A percentile compares a stretch with the other conserved stretches of the same genome.
phyloP scores from a whole-genome alignment of 2,797 vertebrate genomes.

The Sebastes goodei region DNA sequence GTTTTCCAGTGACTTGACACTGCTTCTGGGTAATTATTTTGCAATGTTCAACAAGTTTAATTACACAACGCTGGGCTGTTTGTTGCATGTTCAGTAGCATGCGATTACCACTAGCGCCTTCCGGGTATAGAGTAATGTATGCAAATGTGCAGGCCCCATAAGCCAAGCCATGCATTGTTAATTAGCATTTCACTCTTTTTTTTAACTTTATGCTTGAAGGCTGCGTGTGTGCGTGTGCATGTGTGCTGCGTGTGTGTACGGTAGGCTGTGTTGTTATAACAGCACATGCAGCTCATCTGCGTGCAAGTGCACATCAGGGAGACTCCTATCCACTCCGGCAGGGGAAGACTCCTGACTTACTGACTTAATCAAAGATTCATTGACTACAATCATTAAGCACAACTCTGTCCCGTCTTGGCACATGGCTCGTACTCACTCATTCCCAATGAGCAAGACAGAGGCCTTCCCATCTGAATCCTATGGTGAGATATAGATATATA shows the following conservation, averaged over 20 bases:
- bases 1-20: neutral
- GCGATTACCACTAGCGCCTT: slow-evolving; percentile 27
- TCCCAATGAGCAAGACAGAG: neutral
- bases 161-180: slow-evolving; percentile 53
- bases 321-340: neutral
- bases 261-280: neutral
- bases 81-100: slow-evolving; percentile 41
- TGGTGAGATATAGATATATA: neutral
- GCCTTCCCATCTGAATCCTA: neutral
- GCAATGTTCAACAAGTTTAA: slow-evolving; percentile 35
- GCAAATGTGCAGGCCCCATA: slow-evolving; percentile 32
- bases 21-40: slow-evolving; percentile 20
- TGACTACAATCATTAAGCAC: slow-evolving; percentile 28
- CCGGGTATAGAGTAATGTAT: slow-evolving; percentile 32
- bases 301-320: slow-evolving; percentile 20
- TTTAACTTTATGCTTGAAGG: slow-evolving; percentile 5
- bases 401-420: slow-evolving; percentile 16
- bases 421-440: neutral
- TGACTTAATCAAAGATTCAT: slow-evolving; percentile 58
- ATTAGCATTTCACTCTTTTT: slow-evolving; percentile 33
- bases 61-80: neutral
- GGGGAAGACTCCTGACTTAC: slow-evolving; percentile 5
- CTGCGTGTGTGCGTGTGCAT: neutral
- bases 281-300: slow-evolving; percentile 3
- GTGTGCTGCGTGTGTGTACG: slow-evolving; percentile 1